A percentile compares a stretch with the other conserved stretches of the same genome.
phyloP scores from a whole-genome alignment of 2,888 invertebrate species.

The Sympetrum striolatum region DNA sequence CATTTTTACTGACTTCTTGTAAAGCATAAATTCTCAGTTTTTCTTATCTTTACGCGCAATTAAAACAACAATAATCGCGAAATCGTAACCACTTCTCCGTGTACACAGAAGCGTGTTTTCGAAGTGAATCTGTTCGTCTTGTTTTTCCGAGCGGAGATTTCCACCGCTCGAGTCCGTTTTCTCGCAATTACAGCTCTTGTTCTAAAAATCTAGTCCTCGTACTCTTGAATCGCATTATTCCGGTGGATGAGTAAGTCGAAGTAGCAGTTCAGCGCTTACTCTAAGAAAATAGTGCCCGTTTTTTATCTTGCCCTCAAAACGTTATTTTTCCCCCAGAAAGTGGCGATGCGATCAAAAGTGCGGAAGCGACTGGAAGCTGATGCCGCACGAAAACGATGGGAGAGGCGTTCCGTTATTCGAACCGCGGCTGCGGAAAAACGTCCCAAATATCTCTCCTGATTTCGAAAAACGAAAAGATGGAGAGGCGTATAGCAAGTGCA shows the following conservation, averaged over 20 bases:
- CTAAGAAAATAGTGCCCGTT: neutral
- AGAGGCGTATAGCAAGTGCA: neutral
- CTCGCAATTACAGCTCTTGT: too few relatives aligned
- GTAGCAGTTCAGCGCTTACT: neutral
- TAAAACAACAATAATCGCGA: too few relatives aligned
- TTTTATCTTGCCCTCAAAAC: neutral
- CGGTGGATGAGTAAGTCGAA: neutral
- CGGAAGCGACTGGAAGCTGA: neutral
- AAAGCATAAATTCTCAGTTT: too few relatives aligned
- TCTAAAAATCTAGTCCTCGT: neutral
- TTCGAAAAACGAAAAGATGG: neutral
- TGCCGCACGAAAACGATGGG: neutral
- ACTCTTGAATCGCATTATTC: neutral
- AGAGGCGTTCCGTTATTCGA: conserved; percentile 20
- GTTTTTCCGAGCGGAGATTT: too few relatives aligned
- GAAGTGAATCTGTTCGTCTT: too few relatives aligned
- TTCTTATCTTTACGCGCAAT: too few relatives aligned
- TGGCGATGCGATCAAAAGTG: neutral
- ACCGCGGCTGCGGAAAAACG: neutral
- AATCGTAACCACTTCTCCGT: too few relatives aligned
- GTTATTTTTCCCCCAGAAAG: neutral
- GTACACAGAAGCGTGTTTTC: too few relatives aligned
- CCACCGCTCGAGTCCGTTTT: too few relatives aligned
- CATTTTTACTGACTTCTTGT: too few relatives aligned
- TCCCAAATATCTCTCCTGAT: neutral